Conservation (phyloP, 1,140 invertebrate species). For the Platyscapa corneri region DNA sequence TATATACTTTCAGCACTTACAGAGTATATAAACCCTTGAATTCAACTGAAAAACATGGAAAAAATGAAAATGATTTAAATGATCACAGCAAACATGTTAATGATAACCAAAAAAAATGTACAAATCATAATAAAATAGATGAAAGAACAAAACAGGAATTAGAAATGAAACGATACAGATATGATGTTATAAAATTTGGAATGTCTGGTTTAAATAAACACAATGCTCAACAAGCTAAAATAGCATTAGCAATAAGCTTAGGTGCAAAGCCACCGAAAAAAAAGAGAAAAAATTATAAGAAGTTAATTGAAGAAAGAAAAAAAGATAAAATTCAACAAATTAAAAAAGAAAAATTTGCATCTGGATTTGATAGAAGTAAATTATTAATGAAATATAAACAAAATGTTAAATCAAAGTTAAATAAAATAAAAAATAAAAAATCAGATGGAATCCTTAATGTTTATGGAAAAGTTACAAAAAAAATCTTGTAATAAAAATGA, state of each 20-base stretch:
- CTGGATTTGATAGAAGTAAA: conserved; percentile 72
- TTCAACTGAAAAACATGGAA: conserved; percentile 45
- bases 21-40: conserved; percentile 71
- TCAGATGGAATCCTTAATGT: conserved; percentile 56
- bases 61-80: conserved; percentile 39
- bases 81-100: conserved; percentile 1
- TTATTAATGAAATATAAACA: conserved; percentile 62
- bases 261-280: conserved; percentile 79
- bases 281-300: conserved; percentile 77
- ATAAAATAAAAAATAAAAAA: conserved; percentile 39
- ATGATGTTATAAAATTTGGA: conserved; percentile 81
- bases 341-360: conserved; percentile 64
- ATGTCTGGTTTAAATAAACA: conserved; percentile 77
- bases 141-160: conserved; percentile 67
- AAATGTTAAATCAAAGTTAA: conserved; percentile 54
- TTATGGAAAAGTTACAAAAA: conserved; percentile 61
- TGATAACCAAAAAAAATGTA: background rate
- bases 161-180: conserved; percentile 77
- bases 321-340: conserved; percentile 68
- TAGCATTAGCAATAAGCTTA: conserved; percentile 77
- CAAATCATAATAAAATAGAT: conserved; percentile 43
- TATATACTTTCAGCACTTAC: conserved; percentile 74
- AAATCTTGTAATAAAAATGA: conserved; percentile 47
- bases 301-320: conserved; percentile 67
- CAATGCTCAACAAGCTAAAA: conserved; percentile 77